phyloP scores from a whole-genome alignment of 2,113 vertebrate genomes.

The Ophiodon elongatus region DNA sequence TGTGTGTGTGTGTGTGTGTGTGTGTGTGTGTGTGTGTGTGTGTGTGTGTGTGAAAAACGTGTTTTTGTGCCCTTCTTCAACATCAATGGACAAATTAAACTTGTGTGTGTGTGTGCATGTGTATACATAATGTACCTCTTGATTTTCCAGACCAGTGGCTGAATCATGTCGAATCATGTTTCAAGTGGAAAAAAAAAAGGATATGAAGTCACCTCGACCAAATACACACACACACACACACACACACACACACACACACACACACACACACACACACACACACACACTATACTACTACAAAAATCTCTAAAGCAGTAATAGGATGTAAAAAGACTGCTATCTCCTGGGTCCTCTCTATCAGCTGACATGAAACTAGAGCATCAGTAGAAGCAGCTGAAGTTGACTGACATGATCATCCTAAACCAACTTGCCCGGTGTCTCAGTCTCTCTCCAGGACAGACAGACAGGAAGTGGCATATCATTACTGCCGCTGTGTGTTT shows the following conservation, averaged over 20 bases:
- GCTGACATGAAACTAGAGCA: background rate
- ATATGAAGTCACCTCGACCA: conserved; percentile 43
- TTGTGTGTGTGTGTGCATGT: conserved; percentile 28
- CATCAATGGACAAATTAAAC: conserved; percentile 54
- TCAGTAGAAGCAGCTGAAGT: background rate
- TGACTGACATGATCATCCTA: background rate
- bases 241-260: background rate
- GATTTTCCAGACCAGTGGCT: conserved; percentile 79
- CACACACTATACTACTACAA: background rate
- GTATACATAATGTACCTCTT: conserved; percentile 65
- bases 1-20: conserved; percentile 18
- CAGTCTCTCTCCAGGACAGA: background rate
- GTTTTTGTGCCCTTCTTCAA: conserved; percentile 56
- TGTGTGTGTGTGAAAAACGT: conserved; percentile 19
- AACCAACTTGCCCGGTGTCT: background rate
- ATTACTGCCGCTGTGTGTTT: background rate
- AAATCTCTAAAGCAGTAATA: background rate
- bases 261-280: background rate
- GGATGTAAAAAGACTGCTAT: background rate
- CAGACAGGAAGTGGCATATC: background rate
- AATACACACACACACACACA: conserved; percentile 5
- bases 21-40: conserved; percentile 1
- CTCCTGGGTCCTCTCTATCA: background rate
- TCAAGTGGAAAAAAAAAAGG: conserved; percentile 57
- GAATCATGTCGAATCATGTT: conserved; percentile 65